Evolutionary conservation across 1,140 invertebrate species (phyloP).

Genomic region (Chrysomallon squamiferum): DNA sequence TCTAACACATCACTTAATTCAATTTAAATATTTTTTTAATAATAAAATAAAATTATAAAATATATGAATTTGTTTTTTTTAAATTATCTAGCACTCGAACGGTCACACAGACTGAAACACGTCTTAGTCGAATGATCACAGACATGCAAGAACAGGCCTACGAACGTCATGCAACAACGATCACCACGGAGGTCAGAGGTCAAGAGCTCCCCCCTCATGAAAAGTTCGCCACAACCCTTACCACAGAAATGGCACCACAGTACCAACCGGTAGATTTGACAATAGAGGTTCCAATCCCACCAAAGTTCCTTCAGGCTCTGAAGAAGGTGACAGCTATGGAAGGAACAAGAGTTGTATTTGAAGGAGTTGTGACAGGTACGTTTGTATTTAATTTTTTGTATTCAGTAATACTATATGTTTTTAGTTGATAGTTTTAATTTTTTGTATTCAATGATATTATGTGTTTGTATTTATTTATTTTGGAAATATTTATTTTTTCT

Average conservation of each 20-base stretch:
- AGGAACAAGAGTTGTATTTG: conserved; percentile 85
- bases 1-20: too few species aligned
- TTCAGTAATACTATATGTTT: too few species aligned
- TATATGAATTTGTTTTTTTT: too few species aligned
- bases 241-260: conserved; percentile 49
- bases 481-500: too few species aligned
- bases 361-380: conserved; percentile 85
- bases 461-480: too few species aligned
- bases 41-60: too few species aligned
- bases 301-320: conserved; percentile 83
- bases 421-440: too few species aligned
- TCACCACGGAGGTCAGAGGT: conserved; percentile 41
- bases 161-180: conserved; percentile 39
- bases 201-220: conserved; percentile 33
- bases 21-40: too few species aligned
- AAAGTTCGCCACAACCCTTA: conserved; percentile 47
- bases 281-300: conserved; percentile 69
- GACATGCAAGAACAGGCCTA: conserved; percentile 33
- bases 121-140: conserved; percentile 41
- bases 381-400: background rate
- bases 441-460: too few species aligned
- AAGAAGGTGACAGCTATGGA: conserved; percentile 58
- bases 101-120: conserved; percentile 47
- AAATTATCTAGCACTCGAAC: conserved; percentile 40
- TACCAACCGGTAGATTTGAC: conserved; percentile 59